Evolutionary conservation across 2,797 vertebrate genomes (phyloP).

Genomic region (Melanotaenia trifasciata): DNA sequence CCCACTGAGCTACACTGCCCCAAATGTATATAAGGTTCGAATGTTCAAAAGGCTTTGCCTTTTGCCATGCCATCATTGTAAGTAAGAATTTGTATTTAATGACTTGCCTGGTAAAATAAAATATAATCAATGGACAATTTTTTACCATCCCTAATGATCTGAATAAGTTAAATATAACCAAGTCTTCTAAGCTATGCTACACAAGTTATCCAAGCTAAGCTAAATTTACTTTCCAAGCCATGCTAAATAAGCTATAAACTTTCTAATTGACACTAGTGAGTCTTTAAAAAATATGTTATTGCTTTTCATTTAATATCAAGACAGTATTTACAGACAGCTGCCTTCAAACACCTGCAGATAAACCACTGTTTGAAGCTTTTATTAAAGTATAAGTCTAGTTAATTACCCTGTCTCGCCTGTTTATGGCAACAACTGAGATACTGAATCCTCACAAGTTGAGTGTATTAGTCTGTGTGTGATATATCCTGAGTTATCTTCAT

Average conservation of each 20-base stretch:
- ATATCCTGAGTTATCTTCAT: constrained; percentile 51
- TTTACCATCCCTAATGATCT: too few species aligned
- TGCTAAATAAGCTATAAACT: background rate
- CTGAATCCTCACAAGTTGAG: constrained; percentile 4
- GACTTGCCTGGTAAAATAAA: too few species aligned
- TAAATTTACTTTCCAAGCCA: background rate
- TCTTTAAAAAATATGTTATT: background rate
- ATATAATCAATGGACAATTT: too few species aligned
- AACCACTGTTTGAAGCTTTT: background rate
- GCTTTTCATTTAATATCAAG: background rate
- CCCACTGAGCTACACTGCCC: too few species aligned
- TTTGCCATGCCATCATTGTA: too few species aligned
- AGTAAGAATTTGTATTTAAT: too few species aligned
- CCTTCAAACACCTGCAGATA: background rate
- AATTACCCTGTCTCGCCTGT: background rate
- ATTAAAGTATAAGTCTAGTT: background rate
- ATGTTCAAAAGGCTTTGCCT: too few species aligned
- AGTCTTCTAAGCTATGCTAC: too few species aligned
- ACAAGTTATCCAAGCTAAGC: background rate
- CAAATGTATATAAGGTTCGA: too few species aligned
- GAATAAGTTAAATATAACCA: too few species aligned
- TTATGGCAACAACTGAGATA: constrained; percentile 11
- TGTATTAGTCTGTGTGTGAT: constrained; percentile 12
- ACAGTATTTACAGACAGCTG: background rate
- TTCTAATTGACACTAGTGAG: background rate